Base-by-base conservation (phyloP, 2,797 vertebrate species). In the Galagoides demidoff region DNA sequence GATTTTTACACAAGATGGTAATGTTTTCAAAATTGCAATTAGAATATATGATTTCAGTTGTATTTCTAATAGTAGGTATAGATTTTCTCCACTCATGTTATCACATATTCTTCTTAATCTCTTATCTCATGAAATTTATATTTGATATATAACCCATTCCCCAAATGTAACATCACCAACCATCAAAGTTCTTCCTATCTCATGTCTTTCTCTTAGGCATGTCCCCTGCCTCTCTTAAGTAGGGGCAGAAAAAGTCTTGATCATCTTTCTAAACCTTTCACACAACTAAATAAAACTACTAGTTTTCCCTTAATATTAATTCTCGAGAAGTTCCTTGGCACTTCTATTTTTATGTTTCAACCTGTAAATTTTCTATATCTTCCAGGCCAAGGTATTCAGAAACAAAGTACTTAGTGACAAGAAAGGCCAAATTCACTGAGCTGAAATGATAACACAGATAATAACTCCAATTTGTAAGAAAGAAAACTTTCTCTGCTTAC, bases 401-500 rank as follows among this genome's bases (percentile, higher is more conserved):
- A 92, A 85, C 39, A 71, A 57, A 77, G 29, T 16, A 23, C 43
- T 55, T 0, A 22, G 66, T n/a, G 52, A 78, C 13, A 61, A 83
- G 29, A 77, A 86, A 84, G 66, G 79, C 11, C 63, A 85, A 71
- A 78, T 45, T 86, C 73, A 79, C 9, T 79, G 11, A 71, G 71
- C 22, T 34, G 29, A 70, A 64, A 85, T 39, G 31, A 3, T 7
- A 77, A 45, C 25, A 89, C 17, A 27, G 1, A 23, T 7, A 64
- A 43, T 7, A n/a, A 23, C 55, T 94, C 31, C 13, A n/a, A 59
- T 29, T 27, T 31, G 16, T 23, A 79, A 76, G 77, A 83, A 84
- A 78, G 13, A 71, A 93, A 45, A 59, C 39, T 37, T 39, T 68
- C 27, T 68, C 52, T 81, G 87, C 20, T 90, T 70, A 98, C 98